Evolutionary conservation across 2,113 vertebrate species (phyloP).

Genomic region (Lanius ludovicianus): DNA sequence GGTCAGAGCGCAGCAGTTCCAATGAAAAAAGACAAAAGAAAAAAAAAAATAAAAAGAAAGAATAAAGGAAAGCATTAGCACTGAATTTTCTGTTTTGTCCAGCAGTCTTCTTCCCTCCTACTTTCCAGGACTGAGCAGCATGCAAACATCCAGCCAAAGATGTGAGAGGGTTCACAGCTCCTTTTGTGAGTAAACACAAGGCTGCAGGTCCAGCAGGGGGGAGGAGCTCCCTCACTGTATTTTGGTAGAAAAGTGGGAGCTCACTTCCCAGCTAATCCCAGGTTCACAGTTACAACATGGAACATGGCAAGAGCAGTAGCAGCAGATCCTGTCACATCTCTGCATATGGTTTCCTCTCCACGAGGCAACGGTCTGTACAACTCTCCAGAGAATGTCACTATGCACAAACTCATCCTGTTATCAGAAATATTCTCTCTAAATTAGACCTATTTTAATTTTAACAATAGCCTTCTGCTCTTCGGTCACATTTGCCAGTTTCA

Average conservation of each 20-base stretch:
- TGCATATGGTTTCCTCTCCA: background rate
- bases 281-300: background rate
- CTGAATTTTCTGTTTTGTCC: background rate
- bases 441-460: background rate
- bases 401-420: background rate
- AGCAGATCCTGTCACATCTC: background rate
- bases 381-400: accelerated
- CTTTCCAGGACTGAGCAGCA: background rate
- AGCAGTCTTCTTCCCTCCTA: background rate
- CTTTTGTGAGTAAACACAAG: background rate
- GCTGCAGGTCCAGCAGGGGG: background rate
- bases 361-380: background rate
- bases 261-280: background rate
- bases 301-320: background rate
- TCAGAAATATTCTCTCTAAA: background rate
- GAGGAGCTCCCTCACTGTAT: background rate
- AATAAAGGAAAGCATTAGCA: background rate
- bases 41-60: background rate
- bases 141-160: background rate
- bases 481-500: background rate
- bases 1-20: background rate
- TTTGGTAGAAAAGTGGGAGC: background rate
- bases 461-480: background rate
- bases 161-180: background rate
- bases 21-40: background rate